Percentiles rank a stretch among this genome's conserved stretches.
These are phyloP conservation scores for Penaeus monodon DNA, from an alignment of 2,888 invertebrate species.

Conservation along the genomic window DNA sequence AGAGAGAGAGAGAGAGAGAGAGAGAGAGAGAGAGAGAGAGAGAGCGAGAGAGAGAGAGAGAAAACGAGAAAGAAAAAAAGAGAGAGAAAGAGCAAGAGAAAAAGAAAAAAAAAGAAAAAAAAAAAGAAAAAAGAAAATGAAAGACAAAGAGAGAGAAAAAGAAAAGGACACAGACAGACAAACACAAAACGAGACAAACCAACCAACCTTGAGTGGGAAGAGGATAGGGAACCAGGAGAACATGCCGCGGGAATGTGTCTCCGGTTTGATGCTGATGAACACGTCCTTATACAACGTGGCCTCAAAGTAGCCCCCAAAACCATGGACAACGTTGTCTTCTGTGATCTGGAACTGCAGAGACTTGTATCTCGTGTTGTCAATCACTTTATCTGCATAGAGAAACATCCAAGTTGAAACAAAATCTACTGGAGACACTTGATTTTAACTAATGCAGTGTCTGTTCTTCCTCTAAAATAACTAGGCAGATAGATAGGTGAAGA, in stretches of 20 bases:
- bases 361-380: constrained; percentile 82
- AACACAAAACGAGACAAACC: too few relatives aligned
- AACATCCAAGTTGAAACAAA: neutral
- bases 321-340: constrained; percentile 87
- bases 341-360: constrained; percentile 78
- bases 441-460: neutral
- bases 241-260: constrained; percentile 88
- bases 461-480: too few relatives aligned
- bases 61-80: neutral
- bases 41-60: too few relatives aligned
- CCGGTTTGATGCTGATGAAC: constrained; percentile 89
- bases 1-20: too few relatives aligned
- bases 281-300: constrained; percentile 87
- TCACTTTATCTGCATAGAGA: constrained; percentile 69
- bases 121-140: neutral
- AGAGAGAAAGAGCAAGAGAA: neutral
- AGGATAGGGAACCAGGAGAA: constrained; percentile 98
- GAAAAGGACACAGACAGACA: too few relatives aligned
- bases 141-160: neutral
- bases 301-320: constrained; percentile 96
- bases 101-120: neutral
- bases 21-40: too few relatives aligned
- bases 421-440: neutral
- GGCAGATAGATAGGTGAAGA: too few relatives aligned
- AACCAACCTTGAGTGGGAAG: constrained; percentile 85